Base-by-base conservation (phyloP, 2,888 invertebrate genomes). In the Lithophane ornitopus region DNA sequence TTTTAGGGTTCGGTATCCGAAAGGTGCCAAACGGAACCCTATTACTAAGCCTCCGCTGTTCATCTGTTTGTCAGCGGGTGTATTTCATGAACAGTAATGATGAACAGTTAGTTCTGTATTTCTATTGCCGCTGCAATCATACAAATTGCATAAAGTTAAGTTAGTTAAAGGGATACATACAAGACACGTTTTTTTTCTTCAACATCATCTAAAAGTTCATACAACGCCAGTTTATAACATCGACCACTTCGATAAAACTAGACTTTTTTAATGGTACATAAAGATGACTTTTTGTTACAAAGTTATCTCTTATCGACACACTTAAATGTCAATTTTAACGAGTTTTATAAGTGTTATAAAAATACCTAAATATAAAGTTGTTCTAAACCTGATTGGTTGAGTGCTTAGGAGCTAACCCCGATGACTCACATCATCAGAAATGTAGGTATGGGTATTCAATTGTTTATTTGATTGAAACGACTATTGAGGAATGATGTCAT, bases 401-500 rank as follows among this genome's bases (percentile, higher is more conserved):
- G 39, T 44, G 41, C 49, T 52, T 78, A 11, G 44, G 28, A 52
- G 41, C 19, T 72, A 82, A 82, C 61, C 28, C 44, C 7, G 46
- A 34, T 77, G 77, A 77, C 49, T 77, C 77, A 76, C 28, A 4
- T 1, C 44, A 70, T 44, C 54, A 63, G 63, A 52, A 62, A 62
- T 56, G 72, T 78, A 68, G 82, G 56, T 83, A 61, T 54, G 62
- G 54, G 16, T 26, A 82, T 61, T 62, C 62, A 67, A 81, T 74
- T 74, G 70, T 66, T 75, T 70, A 71, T 82, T 82, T 69, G 61
- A 80, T 58, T 76, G 52, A 61, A 69, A 70, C 52, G 61, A 22
- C 58, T 67, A 22, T 70, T 49, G 52, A 56, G 59, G 49, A 19
- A 70, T 82, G 85, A 82, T 71, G 77, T 82, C 82, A 85, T 22